Evolutionary conservation across 2,797 vertebrate genomes (phyloP).

Genomic region (Sarcoramphus papa): DNA sequence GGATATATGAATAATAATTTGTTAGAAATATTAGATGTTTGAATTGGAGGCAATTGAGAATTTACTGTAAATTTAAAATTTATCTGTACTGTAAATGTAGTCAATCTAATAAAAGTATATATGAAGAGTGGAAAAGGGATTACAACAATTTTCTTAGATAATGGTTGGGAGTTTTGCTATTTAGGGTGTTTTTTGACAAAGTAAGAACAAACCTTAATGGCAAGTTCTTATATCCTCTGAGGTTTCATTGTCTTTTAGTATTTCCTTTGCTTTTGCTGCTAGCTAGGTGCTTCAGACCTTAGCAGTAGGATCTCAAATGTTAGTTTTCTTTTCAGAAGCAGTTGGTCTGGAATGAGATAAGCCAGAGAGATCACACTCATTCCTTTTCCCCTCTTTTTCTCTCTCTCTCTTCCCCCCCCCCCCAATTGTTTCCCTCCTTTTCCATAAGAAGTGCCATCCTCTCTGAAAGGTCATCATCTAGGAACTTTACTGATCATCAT

Average conservation of each 20-base stretch:
- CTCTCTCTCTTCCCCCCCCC: too few species aligned
- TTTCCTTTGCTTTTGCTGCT: not conserved
- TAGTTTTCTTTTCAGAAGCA: not conserved
- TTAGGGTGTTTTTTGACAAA: not conserved
- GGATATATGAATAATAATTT: not conserved
- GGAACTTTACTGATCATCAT: not conserved
- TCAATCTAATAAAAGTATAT: not conserved
- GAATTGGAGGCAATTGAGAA: not conserved
- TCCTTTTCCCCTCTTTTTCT: not conserved
- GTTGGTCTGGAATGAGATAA: not conserved
- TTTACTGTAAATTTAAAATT: not conserved
- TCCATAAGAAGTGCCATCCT: not conserved
- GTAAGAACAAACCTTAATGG: not conserved
- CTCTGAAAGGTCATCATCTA: not conserved
- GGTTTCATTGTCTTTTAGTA: not conserved
- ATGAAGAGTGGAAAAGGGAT: not conserved
- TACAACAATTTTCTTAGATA: not conserved
- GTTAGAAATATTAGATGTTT: not conserved
- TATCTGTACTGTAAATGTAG: not conserved
- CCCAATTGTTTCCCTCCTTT: not conserved
- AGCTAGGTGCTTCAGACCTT: not conserved
- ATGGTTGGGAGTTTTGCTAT: not conserved
- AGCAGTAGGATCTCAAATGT: not conserved
- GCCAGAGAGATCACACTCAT: not conserved
- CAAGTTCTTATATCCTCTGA: not conserved